These are phyloP conservation scores for Thryonomys swinderianus DNA, from an alignment of 2,113 vertebrate genomes.

Conservation along the genomic window DNA sequence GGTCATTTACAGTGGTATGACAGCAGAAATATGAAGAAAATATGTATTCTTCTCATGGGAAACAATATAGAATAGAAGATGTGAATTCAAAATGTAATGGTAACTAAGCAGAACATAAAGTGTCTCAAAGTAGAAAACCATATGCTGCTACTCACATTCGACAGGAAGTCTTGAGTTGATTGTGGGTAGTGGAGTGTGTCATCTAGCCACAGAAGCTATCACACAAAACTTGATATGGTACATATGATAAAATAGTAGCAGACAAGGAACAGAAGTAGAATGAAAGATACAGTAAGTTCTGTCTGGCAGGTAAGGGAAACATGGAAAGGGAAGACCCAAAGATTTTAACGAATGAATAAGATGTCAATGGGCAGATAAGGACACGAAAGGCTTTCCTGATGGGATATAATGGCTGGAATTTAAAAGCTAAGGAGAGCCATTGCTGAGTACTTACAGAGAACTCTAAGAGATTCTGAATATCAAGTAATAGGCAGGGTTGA, in stretches of 20 bases:
- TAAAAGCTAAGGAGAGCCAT: not conserved
- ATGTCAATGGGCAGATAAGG: not conserved
- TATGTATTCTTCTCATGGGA: not conserved
- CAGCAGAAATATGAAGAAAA: constrained; percentile 3
- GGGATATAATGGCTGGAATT: not conserved
- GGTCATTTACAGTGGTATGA: not conserved
- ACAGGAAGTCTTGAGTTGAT: not conserved
- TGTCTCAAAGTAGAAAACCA: not conserved
- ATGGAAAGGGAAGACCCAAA: not conserved
- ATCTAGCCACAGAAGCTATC: not conserved
- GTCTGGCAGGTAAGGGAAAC: not conserved
- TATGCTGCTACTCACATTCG: not conserved
- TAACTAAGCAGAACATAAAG: not conserved
- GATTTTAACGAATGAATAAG: not conserved
- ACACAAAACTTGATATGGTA: not conserved
- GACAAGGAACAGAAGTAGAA: not conserved
- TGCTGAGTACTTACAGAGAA: not conserved
- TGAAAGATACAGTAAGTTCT: not conserved
- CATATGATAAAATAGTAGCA: not conserved
- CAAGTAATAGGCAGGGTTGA: not conserved
- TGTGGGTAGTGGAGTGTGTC: not conserved
- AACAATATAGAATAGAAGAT: not conserved
- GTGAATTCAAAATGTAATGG: constrained; percentile 15
- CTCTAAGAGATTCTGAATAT: not conserved
- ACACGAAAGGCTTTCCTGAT: not conserved